Percentiles rank a stretch among this genome's conserved stretches.
Evolutionary conservation across 2,113 vertebrate species (phyloP).

Genomic region (Oryzias javanicus): DNA sequence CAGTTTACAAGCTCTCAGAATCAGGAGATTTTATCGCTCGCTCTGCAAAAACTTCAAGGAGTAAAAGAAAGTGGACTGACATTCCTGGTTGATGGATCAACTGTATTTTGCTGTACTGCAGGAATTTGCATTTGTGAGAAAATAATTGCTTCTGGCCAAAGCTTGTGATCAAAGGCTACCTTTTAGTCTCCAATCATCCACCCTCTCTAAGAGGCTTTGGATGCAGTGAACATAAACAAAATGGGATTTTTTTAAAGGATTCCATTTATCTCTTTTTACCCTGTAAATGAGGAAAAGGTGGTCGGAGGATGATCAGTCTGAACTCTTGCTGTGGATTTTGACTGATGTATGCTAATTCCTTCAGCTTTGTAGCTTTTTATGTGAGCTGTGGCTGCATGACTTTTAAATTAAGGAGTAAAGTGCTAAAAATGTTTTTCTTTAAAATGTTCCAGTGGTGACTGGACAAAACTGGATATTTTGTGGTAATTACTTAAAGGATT

Average conservation of each 20-base stretch:
- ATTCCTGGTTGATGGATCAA: neutral
- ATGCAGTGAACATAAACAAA: neutral
- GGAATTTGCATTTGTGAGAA: slow-evolving; percentile 3
- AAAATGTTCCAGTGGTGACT: too few species aligned
- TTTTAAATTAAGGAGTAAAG: neutral
- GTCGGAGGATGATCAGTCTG: too few species aligned
- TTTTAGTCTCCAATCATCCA: slow-evolving; percentile 12
- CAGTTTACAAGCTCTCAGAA: slow-evolving; percentile 35
- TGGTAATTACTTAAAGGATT: too few species aligned
- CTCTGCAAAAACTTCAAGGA: slow-evolving; percentile 9
- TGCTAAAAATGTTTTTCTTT: too few species aligned
- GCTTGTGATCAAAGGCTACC: slow-evolving; percentile 6
- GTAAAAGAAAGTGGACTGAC: slow-evolving; percentile 1
- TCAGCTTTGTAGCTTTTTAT: too few species aligned
- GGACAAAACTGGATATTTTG: too few species aligned
- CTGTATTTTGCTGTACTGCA: neutral
- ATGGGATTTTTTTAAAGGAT: neutral
- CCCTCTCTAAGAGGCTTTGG: neutral
- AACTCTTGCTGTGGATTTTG: too few species aligned
- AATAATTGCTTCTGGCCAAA: slow-evolving; percentile 3
- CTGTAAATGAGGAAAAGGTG: too few species aligned
- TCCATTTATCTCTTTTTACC: neutral
- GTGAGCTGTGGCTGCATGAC: neutral
- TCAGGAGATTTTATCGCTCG: slow-evolving; percentile 19
- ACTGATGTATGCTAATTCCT: neutral